Base-by-base conservation (phyloP, 92 coral and sea anemone genomes). In the Porites divaricata region DNA sequence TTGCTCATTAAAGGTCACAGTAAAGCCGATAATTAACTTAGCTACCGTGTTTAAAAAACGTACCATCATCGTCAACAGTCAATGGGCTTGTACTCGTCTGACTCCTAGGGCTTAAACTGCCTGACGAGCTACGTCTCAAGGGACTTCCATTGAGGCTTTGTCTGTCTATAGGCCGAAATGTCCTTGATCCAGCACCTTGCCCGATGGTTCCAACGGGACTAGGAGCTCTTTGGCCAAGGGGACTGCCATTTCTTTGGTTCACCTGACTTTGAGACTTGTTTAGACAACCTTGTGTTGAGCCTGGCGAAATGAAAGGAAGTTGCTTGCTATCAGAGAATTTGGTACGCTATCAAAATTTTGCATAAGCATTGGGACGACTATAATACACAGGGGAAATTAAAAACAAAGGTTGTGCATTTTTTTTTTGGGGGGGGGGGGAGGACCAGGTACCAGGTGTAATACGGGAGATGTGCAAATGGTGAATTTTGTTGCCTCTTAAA, bases 61-160 rank as follows among this genome's bases (percentile, higher is more conserved):
- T 91, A 94, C 98, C 95, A n/a, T 92, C 95, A 57, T 94, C 90
- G 58, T 83, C 85, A 53, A 91, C 58, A 58, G 89, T 61, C 21
- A 89, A 66, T 24, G 98, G 97, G 72, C 95, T 93, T 35, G 75
- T 88, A 28, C 90, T 68, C 25, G 87, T 88, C 2, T 95, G 93
- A 81, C 97, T 93, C 50, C 79, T 87, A 9, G 98, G 98, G 63
- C 98, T 94, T 65, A 91, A 82, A 25, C 96, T 88, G 0, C 94
- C 96, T 11, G 95, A 92, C 0, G 95, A 90, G 70, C 93, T 78
- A 1, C 84, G 90, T 63, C 83, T 68, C 67, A 85, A 67, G 6
- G 96, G 88, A 56, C 97, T 93, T 9, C 91, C 91, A 17, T 58
- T 56, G 2, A 83, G 58, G 13, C 89, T 86, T 77, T 89, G 92